A percentile compares a stretch with the other conserved stretches of the same genome.
Conservation (phyloP, 2,113 vertebrate genomes). For the Upupa epops region DNA sequence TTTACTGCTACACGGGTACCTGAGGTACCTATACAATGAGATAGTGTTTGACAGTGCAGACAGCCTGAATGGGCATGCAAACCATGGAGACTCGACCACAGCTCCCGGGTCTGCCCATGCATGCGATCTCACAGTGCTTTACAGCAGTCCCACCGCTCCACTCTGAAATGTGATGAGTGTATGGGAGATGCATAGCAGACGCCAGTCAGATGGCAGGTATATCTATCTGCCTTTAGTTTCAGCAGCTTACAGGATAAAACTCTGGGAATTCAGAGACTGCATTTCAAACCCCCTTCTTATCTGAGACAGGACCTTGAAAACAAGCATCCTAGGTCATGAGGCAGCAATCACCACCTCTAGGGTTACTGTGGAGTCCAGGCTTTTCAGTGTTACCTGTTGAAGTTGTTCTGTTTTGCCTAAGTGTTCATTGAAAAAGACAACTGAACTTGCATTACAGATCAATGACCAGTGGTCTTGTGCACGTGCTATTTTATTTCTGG, state of each 20-base stretch:
- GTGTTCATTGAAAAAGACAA: not conserved
- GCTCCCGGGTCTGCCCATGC: not conserved
- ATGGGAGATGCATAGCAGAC: fast-evolving
- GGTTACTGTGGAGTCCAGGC: not conserved
- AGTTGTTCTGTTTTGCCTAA: not conserved
- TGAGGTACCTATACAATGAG: not conserved
- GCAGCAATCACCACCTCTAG: not conserved
- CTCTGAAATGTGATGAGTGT: fast-evolving
- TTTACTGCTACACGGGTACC: not conserved
- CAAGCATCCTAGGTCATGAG: not conserved
- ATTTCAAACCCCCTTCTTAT: not conserved
- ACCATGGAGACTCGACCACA: not conserved
- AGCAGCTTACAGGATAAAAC: not conserved
- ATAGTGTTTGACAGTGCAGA: not conserved
- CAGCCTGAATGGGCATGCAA: not conserved
- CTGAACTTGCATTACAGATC: not conserved
- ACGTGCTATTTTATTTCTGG: not conserved
- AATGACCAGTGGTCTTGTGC: not conserved
- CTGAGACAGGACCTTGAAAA: not conserved
- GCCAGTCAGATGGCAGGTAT: not conserved
- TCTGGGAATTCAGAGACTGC: not conserved
- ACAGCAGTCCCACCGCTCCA: not conserved
- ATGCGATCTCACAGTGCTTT: not conserved
- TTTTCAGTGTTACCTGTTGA: not conserved
- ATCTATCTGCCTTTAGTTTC: not conserved